Base-by-base conservation (phyloP, 2,797 vertebrate genomes). In the Anguilla megastoma region DNA sequence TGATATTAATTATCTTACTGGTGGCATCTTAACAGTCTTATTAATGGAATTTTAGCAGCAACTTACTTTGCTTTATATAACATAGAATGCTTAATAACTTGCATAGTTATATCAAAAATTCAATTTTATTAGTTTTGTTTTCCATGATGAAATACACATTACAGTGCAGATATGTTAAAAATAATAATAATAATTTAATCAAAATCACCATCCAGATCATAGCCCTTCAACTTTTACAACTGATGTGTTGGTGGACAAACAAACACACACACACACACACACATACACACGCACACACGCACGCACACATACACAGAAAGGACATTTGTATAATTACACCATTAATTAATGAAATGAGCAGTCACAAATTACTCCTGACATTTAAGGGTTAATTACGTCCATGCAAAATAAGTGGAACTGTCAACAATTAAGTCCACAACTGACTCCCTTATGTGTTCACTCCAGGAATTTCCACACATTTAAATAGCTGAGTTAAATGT, bases 251-350 rank as follows among this genome's bases (percentile, higher is more conserved):
- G 50, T 8, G 10, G 71, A 36, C 30, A 54, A 41, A 76, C 16
- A 86, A 21, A 30, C 27, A 27, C 8, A 30, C 36, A 74, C 54
- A 30, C 30, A 21, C 71, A 87, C 24, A 60, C 74, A 12, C 10
- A 50, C 24, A 74, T 48, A 86, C 50, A 87, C 86, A 89, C 86
- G 85, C 86, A 91, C 69, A 86, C 86, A 50, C 87, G 52, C 33
- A 87, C 27, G 52, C 0, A 30, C 52, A 79, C 16, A 52, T 9
- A 50, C 14, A 85, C 3, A 5, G 45, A 16, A 88, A 63, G 84
- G 56, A 5, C 18, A 66, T 85, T 63, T 63, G 54, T 85, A 9
- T 63, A 85, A 85, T 85, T 85, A 2, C 56, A 63, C 18, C 58
- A 54, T 63, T 66, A 36, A 85, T 41, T 2, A 60, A 85, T 41